These are phyloP conservation scores for Eugnorisma glareosa DNA, from an alignment of 2,888 invertebrate species.

Conservation along the genomic window DNA sequence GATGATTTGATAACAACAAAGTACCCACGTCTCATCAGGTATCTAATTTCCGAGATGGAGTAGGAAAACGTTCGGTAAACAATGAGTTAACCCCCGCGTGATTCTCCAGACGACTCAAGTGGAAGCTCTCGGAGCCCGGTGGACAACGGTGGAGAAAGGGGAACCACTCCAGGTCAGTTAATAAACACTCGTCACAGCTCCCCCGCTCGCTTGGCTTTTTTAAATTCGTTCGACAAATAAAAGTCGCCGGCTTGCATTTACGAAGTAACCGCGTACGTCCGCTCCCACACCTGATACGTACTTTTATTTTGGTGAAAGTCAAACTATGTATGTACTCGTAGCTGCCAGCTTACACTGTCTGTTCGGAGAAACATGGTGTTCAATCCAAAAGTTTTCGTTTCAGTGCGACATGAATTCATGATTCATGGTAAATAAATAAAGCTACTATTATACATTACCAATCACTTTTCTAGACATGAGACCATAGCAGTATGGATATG, in stretches of 20 bases:
- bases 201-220: conserved; percentile 49
- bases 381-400: neutral
- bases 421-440: neutral
- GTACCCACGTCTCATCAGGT: conserved; percentile 46
- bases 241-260: conserved; percentile 32
- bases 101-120: conserved; percentile 44
- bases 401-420: too few species aligned
- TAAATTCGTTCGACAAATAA: conserved; percentile 63
- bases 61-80: conserved; percentile 55
- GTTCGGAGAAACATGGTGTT: neutral
- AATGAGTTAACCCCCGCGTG: conserved; percentile 38
- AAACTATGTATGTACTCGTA: neutral
- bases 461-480: neutral
- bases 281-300: conserved; percentile 21
- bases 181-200: conserved; percentile 67
- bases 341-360: neutral
- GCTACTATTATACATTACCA: conserved; percentile 33
- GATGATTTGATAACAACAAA: conserved; percentile 54
- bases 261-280: conserved; percentile 18
- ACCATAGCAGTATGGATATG: neutral
- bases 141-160: conserved; percentile 34
- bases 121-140: conserved; percentile 29
- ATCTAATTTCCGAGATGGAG: conserved; percentile 54
- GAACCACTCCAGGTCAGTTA: conserved; percentile 63
- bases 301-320: conserved; percentile 38